These are phyloP conservation scores for Protonemura montana DNA, from an alignment of 2,888 invertebrate species.

Conservation along the genomic window DNA sequence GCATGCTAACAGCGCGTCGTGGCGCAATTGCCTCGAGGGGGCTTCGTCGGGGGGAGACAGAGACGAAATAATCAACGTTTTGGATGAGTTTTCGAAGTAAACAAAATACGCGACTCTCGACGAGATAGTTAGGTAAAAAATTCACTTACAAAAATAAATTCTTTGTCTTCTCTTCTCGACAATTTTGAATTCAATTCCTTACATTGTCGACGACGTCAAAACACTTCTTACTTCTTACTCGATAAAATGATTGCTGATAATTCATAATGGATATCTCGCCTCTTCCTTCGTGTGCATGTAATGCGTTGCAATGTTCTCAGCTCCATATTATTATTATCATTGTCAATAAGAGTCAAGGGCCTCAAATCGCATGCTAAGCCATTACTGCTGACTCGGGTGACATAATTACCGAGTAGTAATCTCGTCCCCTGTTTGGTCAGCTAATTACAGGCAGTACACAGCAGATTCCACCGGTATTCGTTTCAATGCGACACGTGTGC, in stretches of 20 bases:
- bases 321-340: background rate
- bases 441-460: background rate
- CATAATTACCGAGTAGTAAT: constrained; percentile 12
- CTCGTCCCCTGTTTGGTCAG: background rate
- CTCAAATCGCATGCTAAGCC: background rate
- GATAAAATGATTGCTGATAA: background rate
- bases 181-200: too few species aligned
- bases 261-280: background rate
- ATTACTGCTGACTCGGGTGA: background rate
- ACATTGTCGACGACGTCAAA: too few species aligned
- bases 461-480: background rate
- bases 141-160: too few species aligned
- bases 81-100: too few species aligned
- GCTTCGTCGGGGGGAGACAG: background rate
- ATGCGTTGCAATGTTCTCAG: background rate
- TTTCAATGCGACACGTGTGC: background rate
- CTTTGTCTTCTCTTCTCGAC: too few species aligned
- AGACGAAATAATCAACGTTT: too few species aligned
- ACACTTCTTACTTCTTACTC: too few species aligned
- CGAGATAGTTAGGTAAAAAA: too few species aligned
- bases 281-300: background rate
- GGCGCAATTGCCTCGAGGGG: background rate
- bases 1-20: too few species aligned
- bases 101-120: too few species aligned
- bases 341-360: background rate